Evolutionary conservation across 1,140 invertebrate species (phyloP), one percentile per base, ranked within the genome.

Genomic region (Scaptomyza montana): DNA sequence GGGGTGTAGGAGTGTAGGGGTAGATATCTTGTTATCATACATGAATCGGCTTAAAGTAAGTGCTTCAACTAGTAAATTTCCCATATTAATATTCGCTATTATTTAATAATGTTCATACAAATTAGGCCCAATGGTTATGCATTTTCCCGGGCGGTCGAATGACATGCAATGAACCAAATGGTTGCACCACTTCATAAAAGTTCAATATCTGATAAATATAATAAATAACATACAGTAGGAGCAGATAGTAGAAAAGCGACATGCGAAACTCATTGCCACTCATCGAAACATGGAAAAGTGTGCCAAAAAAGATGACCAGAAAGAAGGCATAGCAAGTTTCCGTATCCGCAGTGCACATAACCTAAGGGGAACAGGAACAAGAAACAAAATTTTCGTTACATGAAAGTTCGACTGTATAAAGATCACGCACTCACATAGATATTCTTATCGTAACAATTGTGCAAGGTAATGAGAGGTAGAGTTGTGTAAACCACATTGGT

Each of bases 231-330:
- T 19, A 19, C 41, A 74, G 12, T 7, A 3, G 7, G 2, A 53
- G 0, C 4, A 77, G 7, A 16, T 77, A 74, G n/a, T 41, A 8
- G 10, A 77, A 60, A 0, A 84, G 65, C 0, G 80, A 85, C 4
- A 66, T 55, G 6, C 80, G 73, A 43, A 80, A 70, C 64, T 84
- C 77, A 46, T 70, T 56, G 2, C 57, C 77, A 50, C 68, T 67
- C 73, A 84, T 80, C 7, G 77, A 70, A 16, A 84, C 30, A 30
- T 85, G 77, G 0, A 85, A 41, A 0, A 70, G 8, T 12, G 10
- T 46, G 1, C 21, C 41, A 2, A 50, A 3, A 5, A 80, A 13
- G 12, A 74, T 50, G n/a, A 65, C n/a, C 9, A 62, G 4, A 1
- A 65, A 8, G 28, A 69, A 82, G 1, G 45, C 0, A 8, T 33